Conservation (phyloP, 1,140 invertebrate genomes). For the Penaeus chinensis region DNA sequence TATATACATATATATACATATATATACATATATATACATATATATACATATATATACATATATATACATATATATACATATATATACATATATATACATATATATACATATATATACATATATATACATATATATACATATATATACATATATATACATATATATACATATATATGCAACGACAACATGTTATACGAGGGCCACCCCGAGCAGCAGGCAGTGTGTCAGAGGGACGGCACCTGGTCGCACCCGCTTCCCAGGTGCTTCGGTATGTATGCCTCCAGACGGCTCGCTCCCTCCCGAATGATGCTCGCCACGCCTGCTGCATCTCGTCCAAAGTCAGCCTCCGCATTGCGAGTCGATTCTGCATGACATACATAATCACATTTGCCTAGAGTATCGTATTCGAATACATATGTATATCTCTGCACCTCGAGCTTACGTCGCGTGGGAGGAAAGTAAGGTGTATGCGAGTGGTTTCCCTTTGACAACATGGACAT, state of each 20-base stretch:
- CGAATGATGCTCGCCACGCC: slow-evolving; percentile 2
- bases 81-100: too few relatives aligned
- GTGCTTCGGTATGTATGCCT: slow-evolving; percentile 70
- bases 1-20: too few relatives aligned
- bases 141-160: too few relatives aligned
- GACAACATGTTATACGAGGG: slow-evolving; percentile 72
- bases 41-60: too few relatives aligned
- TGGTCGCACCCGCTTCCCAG: slow-evolving; percentile 73
- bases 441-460: background rate
- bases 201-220: slow-evolving; percentile 64
- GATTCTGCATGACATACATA: slow-evolving; percentile 7
- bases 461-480: background rate
- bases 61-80: too few relatives aligned
- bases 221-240: slow-evolving; percentile 70
- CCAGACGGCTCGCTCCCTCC: background rate
- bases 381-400: slow-evolving; percentile 6
- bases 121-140: too few relatives aligned
- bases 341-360: background rate
- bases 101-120: too few relatives aligned
- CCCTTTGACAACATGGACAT: background rate
- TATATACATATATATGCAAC: slow-evolving; percentile 66
- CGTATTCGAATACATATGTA: background rate
- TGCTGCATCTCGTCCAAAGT: slow-evolving; percentile 5
- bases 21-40: too few relatives aligned
- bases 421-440: too few relatives aligned